Conservation (phyloP, 2,888 invertebrate species). For the Diaprepes abbreviatus region DNA sequence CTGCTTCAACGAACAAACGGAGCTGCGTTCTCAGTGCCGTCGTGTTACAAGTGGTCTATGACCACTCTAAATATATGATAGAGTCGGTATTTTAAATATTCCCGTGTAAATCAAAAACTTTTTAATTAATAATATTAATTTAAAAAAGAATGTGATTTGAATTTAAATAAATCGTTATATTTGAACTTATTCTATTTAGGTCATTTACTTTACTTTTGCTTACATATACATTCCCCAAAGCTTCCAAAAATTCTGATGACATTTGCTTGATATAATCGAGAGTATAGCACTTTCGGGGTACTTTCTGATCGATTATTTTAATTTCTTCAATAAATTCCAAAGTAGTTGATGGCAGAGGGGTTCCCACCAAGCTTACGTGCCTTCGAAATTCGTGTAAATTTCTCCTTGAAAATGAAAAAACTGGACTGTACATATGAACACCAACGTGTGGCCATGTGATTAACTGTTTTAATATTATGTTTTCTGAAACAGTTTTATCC, state of each 20-base stretch:
- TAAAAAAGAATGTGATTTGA: no score
- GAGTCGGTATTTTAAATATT: no score
- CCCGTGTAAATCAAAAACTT: no score
- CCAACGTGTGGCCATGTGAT: conserved; percentile 55
- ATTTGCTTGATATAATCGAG: conserved; percentile 47
- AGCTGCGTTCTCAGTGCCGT: no score
- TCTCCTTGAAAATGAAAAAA: conserved; percentile 51
- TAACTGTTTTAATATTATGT: conserved; percentile 48
- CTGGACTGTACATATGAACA: conserved; percentile 50
- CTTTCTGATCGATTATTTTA: conserved; percentile 46
- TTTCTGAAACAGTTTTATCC: conserved; percentile 28
- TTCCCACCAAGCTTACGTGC: conserved; percentile 48
- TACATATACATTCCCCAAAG: conserved; percentile 47
- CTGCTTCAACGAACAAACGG: no score
- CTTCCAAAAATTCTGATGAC: conserved; percentile 43
- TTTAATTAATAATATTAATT: no score
- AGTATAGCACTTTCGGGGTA: conserved; percentile 40
- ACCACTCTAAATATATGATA: no score
- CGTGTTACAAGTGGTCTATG: no score
- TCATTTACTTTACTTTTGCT: conserved; percentile 27
- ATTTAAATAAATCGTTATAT: no score
- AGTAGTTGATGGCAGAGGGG: conserved; percentile 35
- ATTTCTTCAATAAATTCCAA: conserved; percentile 50
- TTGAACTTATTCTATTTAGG: no score
- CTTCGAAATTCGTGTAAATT: conserved; percentile 50